Evolutionary conservation across 2,888 invertebrate genomes (phyloP).

Genomic region (Tiphia femorata): DNA sequence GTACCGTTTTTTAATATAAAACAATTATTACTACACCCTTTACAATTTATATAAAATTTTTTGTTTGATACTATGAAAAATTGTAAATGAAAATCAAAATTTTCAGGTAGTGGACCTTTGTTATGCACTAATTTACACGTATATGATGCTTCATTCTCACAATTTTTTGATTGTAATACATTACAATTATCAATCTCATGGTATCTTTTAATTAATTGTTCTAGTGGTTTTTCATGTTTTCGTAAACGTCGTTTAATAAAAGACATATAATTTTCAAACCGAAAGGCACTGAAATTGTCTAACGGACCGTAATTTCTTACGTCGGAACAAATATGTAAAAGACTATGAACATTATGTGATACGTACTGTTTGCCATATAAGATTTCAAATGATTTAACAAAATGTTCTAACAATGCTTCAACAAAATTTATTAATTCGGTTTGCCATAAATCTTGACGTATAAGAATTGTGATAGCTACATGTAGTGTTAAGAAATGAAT

Average conservation of each 20-base stretch:
- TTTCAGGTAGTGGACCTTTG: no score
- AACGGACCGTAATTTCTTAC: conserved; percentile 7
- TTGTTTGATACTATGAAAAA: no score
- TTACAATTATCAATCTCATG: not conserved
- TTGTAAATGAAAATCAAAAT: no score
- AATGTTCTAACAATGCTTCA: not conserved
- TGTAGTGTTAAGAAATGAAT: not conserved
- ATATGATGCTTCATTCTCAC: no score
- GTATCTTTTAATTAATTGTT: not conserved
- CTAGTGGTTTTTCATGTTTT: not conserved
- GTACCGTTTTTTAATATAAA: no score
- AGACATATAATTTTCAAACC: no score
- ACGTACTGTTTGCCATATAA: not conserved
- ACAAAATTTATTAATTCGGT: not conserved
- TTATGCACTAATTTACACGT: no score
- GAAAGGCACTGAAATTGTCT: no score
- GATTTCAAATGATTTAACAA: not conserved
- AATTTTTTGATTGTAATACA: conserved; percentile 1
- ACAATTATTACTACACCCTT: no score
- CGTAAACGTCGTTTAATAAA: not conserved
- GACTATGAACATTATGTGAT: not conserved
- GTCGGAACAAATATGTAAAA: not conserved
- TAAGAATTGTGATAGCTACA: not conserved
- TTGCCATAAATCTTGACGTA: not conserved
- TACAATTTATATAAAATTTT: no score